phyloP scores from a whole-genome alignment of 2,888 invertebrate genomes.

The Spodoptera littoralis region DNA sequence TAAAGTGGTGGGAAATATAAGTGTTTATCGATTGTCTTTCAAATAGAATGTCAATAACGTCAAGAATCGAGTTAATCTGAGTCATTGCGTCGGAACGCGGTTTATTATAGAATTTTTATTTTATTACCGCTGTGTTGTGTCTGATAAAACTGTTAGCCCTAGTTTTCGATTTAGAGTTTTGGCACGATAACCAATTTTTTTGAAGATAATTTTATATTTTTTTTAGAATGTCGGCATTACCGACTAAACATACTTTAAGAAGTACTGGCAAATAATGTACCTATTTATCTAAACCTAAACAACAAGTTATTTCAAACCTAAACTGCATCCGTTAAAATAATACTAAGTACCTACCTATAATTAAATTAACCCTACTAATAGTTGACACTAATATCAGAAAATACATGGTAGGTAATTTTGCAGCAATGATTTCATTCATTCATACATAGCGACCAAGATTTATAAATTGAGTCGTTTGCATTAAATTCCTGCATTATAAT shows the following conservation, averaged over 20 bases:
- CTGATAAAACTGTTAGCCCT: constrained; percentile 13
- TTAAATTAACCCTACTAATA: too few species aligned
- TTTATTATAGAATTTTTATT: constrained; percentile 20
- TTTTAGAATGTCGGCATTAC: too few species aligned
- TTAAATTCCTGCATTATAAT: constrained; percentile 38
- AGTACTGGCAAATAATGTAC: too few species aligned
- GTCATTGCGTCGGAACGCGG: constrained; percentile 29
- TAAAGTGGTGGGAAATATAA: constrained; percentile 21
- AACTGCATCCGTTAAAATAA: too few species aligned
- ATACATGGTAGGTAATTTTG: too few species aligned
- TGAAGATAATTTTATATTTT: not conserved
- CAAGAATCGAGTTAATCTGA: constrained; percentile 26
- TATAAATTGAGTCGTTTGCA: not conserved
- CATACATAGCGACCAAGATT: not conserved
- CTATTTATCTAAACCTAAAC: too few species aligned
- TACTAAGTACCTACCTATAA: too few species aligned
- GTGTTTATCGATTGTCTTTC: constrained; percentile 49
- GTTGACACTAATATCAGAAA: too few species aligned
- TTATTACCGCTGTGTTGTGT: constrained; percentile 23
- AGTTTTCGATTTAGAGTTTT: constrained; percentile 31
- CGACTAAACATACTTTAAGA: too few species aligned
- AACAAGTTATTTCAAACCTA: too few species aligned
- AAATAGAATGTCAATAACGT: constrained; percentile 37
- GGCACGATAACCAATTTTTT: constrained; percentile 7
- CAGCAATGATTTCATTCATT: too few species aligned